These are phyloP conservation scores for Venustaconcha ellipsiformis DNA, from an alignment of 1,140 invertebrate species.

Conservation along the genomic window DNA sequence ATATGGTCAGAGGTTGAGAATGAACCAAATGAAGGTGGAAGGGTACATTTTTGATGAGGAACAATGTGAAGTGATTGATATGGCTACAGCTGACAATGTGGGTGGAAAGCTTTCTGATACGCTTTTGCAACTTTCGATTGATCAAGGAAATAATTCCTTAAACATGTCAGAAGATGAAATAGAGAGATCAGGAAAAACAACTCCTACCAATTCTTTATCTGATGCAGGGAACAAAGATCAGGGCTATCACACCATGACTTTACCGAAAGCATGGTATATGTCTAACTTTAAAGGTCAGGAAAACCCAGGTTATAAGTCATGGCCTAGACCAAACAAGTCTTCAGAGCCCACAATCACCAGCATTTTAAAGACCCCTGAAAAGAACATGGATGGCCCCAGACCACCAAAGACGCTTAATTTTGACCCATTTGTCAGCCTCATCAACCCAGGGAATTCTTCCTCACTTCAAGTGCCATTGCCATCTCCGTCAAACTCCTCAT, in stretches of 20 bases:
- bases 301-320: conserved; percentile 44
- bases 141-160: conserved; percentile 17
- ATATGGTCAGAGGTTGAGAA: neutral
- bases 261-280: conserved; percentile 6
- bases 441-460: conserved; percentile 42
- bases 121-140: conserved; percentile 18
- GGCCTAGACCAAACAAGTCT: conserved; percentile 49
- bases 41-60: conserved; percentile 16
- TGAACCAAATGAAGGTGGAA: conserved; percentile 12
- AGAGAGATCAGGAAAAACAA: neutral
- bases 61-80: conserved; percentile 15
- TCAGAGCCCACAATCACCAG: conserved; percentile 24
- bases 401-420: conserved; percentile 58
- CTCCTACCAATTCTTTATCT: conserved; percentile 25
- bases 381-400: conserved; percentile 38
- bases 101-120: conserved; percentile 21
- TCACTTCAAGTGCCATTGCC: conserved; percentile 48
- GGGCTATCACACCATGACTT: conserved; percentile 23
- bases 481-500: conserved; percentile 38
- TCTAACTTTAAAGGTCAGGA: conserved; percentile 1
- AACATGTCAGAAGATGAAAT: conserved; percentile 10
- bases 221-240: conserved; percentile 32
- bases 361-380: conserved; percentile 56
- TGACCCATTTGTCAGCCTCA: conserved; percentile 56
- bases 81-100: neutral